Evolutionary conservation across 2,113 vertebrate species (phyloP), one percentile per base, ranked within the genome.

Genomic region (Neogobius melanostomus): DNA sequence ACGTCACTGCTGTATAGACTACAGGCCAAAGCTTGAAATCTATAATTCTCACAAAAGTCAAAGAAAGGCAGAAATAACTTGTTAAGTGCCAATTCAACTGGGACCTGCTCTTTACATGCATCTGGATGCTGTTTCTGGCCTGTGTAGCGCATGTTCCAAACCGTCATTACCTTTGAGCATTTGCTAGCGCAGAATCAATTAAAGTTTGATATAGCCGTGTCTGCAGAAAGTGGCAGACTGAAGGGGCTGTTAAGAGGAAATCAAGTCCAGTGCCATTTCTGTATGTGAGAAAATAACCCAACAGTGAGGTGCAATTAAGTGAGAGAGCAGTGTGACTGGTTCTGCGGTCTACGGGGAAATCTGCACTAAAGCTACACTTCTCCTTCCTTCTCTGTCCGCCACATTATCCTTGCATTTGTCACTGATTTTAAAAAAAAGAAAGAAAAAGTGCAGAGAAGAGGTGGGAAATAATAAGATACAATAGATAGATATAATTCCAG

Each of bases 141-240:
- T 36, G 28, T 36, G 57, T 9, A 46, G 73, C 75, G 68, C 63
- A 71, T 50, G 64, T 50, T 67, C 71, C 69, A 82, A 75, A 75
- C 69, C 68, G 68, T 52, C 71, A 59, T 75, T 79, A 79, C 79
- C 73, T 84, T 53, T 67, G 84, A 85, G 91, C 85, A 91, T 82
- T 36, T 83, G 72, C 17, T 79, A 80, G 87, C 74, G 86, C 79
- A 76, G 86, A 93, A 93, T 93, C 93, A 93, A 94, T 92, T 91
- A 88, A 78, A 88, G 80, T 80, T 82, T 92, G 88, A 93, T 88
- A 90, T 86, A 87, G 85, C 82, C 86, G 63, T 76, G 90, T 93
- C 91, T 91, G 78, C 73, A 88, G 92, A 92, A 87, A 85, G 85
- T 88, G 83, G 73, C 44, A 5, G 49, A 81, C 82, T 81, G 91